phyloP scores from a whole-genome alignment of 2,888 invertebrate species.

The Rhaphigaster nebulosa region DNA sequence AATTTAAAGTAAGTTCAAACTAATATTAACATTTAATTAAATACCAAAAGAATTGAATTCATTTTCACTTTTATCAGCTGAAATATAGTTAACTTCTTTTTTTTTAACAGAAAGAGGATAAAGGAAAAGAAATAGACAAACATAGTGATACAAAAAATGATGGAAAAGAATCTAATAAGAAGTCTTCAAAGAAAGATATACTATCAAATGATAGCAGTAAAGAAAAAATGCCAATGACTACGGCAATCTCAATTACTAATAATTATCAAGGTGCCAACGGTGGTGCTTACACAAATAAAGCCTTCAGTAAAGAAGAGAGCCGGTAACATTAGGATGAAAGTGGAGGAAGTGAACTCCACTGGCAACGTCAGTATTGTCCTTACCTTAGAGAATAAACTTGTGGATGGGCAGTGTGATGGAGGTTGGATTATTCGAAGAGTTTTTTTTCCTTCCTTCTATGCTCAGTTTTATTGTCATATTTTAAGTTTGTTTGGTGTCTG shows the following conservation, averaged over 20 bases:
- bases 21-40: not conserved
- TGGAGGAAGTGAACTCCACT: constrained; percentile 20
- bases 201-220: constrained; percentile 34
- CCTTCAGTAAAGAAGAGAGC: constrained; percentile 25
- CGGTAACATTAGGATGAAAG: constrained; percentile 54
- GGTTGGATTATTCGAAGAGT: constrained; percentile 42
- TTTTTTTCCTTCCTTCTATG: constrained; percentile 48
- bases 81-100: not conserved
- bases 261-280: constrained; percentile 58
- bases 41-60: not conserved
- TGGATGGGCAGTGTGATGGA: constrained; percentile 42
- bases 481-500: constrained; percentile 8
- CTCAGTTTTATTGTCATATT: constrained; percentile 47
- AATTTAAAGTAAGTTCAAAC: not conserved
- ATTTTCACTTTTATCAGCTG: not conserved
- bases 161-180: constrained; percentile 43
- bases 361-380: constrained; percentile 38
- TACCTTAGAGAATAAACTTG: constrained; percentile 49
- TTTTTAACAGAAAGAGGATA: constrained; percentile 36
- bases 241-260: constrained; percentile 50
- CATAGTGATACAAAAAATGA: constrained; percentile 36
- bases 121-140: constrained; percentile 40
- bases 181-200: constrained; percentile 43
- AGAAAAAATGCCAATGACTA: constrained; percentile 59
- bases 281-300: constrained; percentile 57